phyloP scores from a whole-genome alignment of 2,113 vertebrate genomes.

The Euleptes europaea region DNA sequence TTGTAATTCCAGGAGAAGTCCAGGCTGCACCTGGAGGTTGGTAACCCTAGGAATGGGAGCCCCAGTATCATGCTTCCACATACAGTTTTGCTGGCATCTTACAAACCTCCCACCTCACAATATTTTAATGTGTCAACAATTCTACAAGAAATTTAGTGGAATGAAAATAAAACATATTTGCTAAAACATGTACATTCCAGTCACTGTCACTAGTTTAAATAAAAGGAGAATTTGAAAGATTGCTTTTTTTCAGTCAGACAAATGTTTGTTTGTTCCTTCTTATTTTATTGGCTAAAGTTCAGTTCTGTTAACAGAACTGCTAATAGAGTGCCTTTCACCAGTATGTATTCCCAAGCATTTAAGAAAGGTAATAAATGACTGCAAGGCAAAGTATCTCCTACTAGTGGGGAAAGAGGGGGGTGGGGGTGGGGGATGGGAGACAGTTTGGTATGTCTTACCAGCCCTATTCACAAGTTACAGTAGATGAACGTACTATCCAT shows the following conservation, averaged over 20 bases:
- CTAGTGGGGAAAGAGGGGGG: not conserved
- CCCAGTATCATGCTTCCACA: not conserved
- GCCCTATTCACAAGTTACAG: too few relatives aligned
- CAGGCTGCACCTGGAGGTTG: too few relatives aligned
- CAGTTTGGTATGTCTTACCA: not conserved
- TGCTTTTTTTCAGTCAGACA: fast-evolving
- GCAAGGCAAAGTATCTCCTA: not conserved
- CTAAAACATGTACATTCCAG: not conserved
- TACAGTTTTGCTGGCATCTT: not conserved
- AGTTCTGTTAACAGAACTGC: fast-evolving
- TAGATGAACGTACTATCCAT: too few relatives aligned
- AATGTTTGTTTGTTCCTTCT: not conserved
- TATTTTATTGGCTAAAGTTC: conserved; percentile 22
- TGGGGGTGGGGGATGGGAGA: too few relatives aligned
- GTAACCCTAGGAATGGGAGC: not conserved
- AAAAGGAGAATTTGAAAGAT: not conserved
- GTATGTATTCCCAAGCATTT: fast-evolving
- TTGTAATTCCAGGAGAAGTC: too few relatives aligned
- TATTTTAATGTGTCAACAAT: not conserved
- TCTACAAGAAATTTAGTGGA: not conserved
- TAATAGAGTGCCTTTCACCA: not conserved
- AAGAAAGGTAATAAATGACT: fast-evolving
- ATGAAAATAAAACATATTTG: not conserved
- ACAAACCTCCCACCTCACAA: not conserved
- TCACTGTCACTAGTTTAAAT: not conserved